Base-by-base conservation (phyloP, 2,797 vertebrate genomes). In the Smutsia gigantea region DNA sequence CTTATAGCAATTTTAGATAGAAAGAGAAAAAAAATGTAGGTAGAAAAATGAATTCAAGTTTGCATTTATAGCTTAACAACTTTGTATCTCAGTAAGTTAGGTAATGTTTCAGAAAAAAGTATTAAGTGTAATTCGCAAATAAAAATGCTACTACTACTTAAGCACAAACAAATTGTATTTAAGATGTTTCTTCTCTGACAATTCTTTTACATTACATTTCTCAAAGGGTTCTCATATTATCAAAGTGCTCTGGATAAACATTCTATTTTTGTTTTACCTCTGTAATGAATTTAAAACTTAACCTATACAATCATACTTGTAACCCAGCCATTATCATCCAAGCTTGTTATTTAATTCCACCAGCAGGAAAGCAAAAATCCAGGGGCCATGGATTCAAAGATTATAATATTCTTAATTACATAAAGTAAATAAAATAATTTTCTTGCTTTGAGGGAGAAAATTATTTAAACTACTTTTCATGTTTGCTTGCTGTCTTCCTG, bases 21-120 rank as follows among this genome's bases (percentile, higher is more conserved):
- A 39, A 75, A 69, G 7, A 86, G 92, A 89, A 29, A 4, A 39
- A 68, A 83, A 77, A 51, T 95, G 7, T 46, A 55, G 31, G 66
- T 83, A 68, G 78, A 87, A 87, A 83, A 1, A 9, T 89, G 21
- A 91, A 94, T 57, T 91, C 18, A 77, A 78, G 34, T 75, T 87
- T 5, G 46, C 46, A 13, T 83, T 25, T 34, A 5, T 21, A 77
- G 14, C 31, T 59, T 87, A 78, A 74, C 10, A 59, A 1, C 69
- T 78, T 25, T 69, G 2, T 74, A 79, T 79, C 34, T 75, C 55
- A 88, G 5, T 61, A 59, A 71, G 11, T n/a, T 25, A 79, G 1
- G 12, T n/a, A 34, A 84, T 63, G 18, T 74, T 78, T 92, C 37
- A 86, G 72, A 94, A 89, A 89, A 87, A 84, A 17, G 7, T 64